Base-by-base conservation (phyloP, 2,888 invertebrate species). In the Girardia tigrina region DNA sequence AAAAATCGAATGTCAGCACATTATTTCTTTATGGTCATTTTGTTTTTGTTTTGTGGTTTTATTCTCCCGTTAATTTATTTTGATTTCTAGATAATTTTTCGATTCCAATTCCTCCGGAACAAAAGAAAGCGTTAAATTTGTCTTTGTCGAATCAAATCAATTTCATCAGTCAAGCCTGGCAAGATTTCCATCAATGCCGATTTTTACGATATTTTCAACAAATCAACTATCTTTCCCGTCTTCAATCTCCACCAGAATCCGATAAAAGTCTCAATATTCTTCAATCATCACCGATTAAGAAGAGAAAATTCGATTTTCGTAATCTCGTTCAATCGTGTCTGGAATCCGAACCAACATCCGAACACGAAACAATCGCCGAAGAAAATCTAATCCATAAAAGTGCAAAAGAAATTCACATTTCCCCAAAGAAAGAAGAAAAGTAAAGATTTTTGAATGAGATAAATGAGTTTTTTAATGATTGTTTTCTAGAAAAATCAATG, bases 241-340 rank as follows among this genome's bases (percentile, higher is more conserved):
- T 56, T n/a, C 56, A 56, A 56, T 56, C 56, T 4, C 56, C n/a
- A 56, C 16, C 36, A 36, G 23, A n/a, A 8, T n/a, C n/a, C n/a
- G n/a, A n/a, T n/a, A n/a, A n/a, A n/a, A n/a, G n/a, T n/a, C n/a
- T n/a, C n/a, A 56, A 56, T 56, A 56, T n/a, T n/a, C 4, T 56
- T n/a, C 56, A 56, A 56, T 56, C 56, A 20, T 56, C 56, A 56
- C 56, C 56, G n/a, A 56, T n/a, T 12, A 56, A 56, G 23, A 56
- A 56, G 23, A n/a, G 56, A 2, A 56, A 56, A 56, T 56, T 56
- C 56, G 56, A 56, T 56, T 56, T 56, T 56, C 56, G 56, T 20
- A 56, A 56, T 56, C n/a, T 56, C 4, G 56, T 56, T 56, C 56
- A 56, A 56, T 56, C 56, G 2, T 56, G 56, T n/a, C 56, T 56